Percentiles rank a stretch among this genome's conserved stretches.
phyloP scores from a whole-genome alignment of 2,888 invertebrate species.

The Microctonus hyperodae region DNA sequence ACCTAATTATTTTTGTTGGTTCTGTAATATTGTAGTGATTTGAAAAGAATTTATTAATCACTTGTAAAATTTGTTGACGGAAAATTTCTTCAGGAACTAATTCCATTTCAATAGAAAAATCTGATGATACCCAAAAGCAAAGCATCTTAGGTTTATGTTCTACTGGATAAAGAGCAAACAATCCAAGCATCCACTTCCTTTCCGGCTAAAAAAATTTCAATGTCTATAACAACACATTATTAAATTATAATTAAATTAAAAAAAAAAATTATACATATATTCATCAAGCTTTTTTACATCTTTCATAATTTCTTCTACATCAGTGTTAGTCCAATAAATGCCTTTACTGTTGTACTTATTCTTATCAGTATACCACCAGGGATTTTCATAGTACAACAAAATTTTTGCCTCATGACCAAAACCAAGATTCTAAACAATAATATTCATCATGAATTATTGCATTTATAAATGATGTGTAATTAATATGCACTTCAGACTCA shows the following conservation, averaged over 20 bases:
- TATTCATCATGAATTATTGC: not conserved
- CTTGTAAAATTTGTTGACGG: conserved; percentile 62
- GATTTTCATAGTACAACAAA: conserved; percentile 68
- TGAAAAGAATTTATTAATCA: conserved; percentile 66
- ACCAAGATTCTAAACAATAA: conserved; percentile 64
- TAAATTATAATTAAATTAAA: conserved; percentile 50
- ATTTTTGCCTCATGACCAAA: conserved; percentile 76
- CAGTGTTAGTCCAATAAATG: conserved; percentile 68
- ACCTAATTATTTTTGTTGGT: conserved; percentile 66
- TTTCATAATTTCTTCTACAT: conserved; percentile 49
- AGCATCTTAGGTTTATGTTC: conserved; percentile 70
- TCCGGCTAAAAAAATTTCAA: conserved; percentile 53
- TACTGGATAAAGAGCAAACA: conserved; percentile 70
- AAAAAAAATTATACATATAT: not conserved
- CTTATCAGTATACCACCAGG: conserved; percentile 68
- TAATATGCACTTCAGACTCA: not conserved
- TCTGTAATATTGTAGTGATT: conserved; percentile 63
- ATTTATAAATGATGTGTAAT: conserved; percentile 12
- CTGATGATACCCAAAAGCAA: conserved; percentile 73
- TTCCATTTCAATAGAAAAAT: conserved; percentile 70
- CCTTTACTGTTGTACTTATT: conserved; percentile 57
- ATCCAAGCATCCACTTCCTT: conserved; percentile 69
- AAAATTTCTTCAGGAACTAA: conserved; percentile 65
- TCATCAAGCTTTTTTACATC: conserved; percentile 58
- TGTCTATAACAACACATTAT: not conserved